Evolutionary conservation across 2,888 invertebrate genomes (phyloP), one percentile per base, ranked within the genome.

Genomic region (Netelia melanura): DNA sequence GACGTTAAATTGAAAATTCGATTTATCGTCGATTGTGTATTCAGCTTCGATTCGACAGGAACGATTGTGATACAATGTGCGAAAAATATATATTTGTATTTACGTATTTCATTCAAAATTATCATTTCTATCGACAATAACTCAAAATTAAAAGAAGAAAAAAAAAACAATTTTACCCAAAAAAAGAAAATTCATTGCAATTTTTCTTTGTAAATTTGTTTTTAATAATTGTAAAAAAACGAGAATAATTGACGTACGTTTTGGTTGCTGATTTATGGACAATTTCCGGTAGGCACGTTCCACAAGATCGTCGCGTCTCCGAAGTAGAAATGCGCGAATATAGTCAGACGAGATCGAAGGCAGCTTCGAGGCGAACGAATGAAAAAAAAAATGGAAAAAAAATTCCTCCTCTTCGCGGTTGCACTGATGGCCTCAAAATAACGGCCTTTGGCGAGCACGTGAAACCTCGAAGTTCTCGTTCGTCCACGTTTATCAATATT

Each of bases 321-420:
- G 64, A 77, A 77, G 82, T 76, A 61, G 82, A 77, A 58, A 44
- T 21, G 56, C 64, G 58, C 82, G 71, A 70, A 54, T 74, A 52
- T 56, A 52, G 74, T 74, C 81, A 48, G 82, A 71, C 65, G 54
- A 25, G 64, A 64, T 79, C 54, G 11, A 64, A 30, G 30, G 48
- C 48, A 48, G 48, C 48, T 48, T 48, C 14, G 48, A 2, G 30
- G 30, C 5, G 6, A 30, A 30, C 25, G 64, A 71, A 58, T 25
- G 44, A 48, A 68, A 77, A 25, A 14, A 48, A 68, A 77, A 71
- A 44, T 72, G 17, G 17, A 17, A 17, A 17, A 17, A 17, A 17
- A 17, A 17, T 17, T 64, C 30, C 56, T 71, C 38, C 38, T 62
- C 48, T 61, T 70, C 52, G 62, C 52, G 62, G 30, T 61, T 71